Base-by-base conservation (phyloP, 2,113 vertebrate species). In the Cariama cristata region DNA sequence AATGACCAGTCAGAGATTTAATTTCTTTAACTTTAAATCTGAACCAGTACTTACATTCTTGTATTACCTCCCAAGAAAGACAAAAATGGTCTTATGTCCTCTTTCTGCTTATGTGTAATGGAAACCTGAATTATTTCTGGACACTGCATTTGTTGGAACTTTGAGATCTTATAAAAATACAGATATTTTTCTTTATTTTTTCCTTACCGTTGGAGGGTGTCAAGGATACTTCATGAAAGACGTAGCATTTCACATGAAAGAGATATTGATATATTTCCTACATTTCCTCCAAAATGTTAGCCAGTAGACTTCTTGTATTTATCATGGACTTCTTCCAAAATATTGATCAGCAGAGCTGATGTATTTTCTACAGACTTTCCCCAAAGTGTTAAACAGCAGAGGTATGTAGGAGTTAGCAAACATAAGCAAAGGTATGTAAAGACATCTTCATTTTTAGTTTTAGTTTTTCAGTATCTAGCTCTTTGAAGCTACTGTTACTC, bases 11-110 rank as follows among this genome's bases (percentile, higher is more conserved):
- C 21, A 86, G 26, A 81, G 7, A 56, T 18, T 28, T 5, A 42
- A 38, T 63, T 53, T 79, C 13, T 87, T 87, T 69, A 30, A 64
- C 8, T 6, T 68, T 59, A 33, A 7, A 40, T 47, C 20, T 20
- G 33, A 90, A 60, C 13, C 11, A 62, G 23, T 60, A 44, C 14
- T 79, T 79, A 42, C 4, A 32, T 55, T 55, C 28, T 60, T 85
- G 28, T 69, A 28, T 60, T 88, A 26, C 4, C 12, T 69, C 4
- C 22, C 14, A 56, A 60, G 17, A 81, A 69, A 56, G 12, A 56
- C 0, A 3, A 69, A 66, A 74, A 49, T 23, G 0, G 20, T 59
- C 53, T 76, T 35, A 59, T 0, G 2, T 17, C 4, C 8, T 79
- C n/a, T 59, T 74, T 76, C 40, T 50, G 32, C 7, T 47, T 52